These are phyloP conservation scores for Limonius californicus DNA, from an alignment of 1,140 invertebrate species.

Conservation along the genomic window DNA sequence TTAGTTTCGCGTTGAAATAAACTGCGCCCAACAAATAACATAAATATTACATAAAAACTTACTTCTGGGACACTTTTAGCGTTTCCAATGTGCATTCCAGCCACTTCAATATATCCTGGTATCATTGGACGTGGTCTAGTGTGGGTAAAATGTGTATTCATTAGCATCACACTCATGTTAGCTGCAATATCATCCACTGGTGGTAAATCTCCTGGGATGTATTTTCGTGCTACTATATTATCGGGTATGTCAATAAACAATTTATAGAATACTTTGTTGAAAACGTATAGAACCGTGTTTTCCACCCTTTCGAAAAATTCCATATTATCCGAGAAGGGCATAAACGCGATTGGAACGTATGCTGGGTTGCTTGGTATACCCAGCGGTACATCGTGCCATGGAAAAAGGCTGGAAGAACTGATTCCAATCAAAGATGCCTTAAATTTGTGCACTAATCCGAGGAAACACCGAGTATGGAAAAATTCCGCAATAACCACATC, in stretches of 20 bases:
- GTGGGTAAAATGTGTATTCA: constrained; percentile 56
- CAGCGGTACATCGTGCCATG: constrained; percentile 54
- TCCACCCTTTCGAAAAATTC: constrained; percentile 46
- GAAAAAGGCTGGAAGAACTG: constrained; percentile 53
- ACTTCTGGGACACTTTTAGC: constrained; percentile 53
- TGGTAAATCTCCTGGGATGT: constrained; percentile 48
- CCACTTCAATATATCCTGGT: constrained; percentile 56
- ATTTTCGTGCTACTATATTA: constrained; percentile 3
- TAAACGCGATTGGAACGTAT: constrained; percentile 52
- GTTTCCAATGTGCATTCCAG: constrained; percentile 51
- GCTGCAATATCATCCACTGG: constrained; percentile 54
- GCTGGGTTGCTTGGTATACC: constrained; percentile 55
- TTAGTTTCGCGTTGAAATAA: too few relatives aligned
- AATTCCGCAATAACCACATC: constrained; percentile 63
- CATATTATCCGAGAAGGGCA: constrained; percentile 54
- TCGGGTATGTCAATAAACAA: not conserved
- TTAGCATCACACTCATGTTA: constrained; percentile 52
- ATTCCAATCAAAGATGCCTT: constrained; percentile 58
- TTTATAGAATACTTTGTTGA: constrained; percentile 7
- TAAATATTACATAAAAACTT: constrained; percentile 25
- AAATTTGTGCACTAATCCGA: constrained; percentile 58
- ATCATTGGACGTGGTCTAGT: constrained; percentile 49
- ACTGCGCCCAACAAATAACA: not conserved
- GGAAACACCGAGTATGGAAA: constrained; percentile 65
- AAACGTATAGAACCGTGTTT: constrained; percentile 34